Percentiles rank a stretch among this genome's conserved stretches.
Conservation (phyloP, 2,888 invertebrate genomes). For the Crematogaster levior region DNA sequence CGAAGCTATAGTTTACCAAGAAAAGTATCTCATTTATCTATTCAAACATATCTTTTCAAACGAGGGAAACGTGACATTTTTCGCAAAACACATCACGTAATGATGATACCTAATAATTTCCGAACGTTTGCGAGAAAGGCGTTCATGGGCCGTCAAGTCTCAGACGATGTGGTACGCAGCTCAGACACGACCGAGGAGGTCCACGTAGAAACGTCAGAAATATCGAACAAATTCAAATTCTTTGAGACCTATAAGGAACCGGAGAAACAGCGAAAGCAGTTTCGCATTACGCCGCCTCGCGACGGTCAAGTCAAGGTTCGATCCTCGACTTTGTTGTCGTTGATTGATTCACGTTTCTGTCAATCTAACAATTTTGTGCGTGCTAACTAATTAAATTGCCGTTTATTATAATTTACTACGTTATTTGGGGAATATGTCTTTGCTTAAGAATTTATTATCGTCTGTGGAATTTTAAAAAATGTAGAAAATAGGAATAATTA, state of each 20-base stretch:
- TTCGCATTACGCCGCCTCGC: slow-evolving; percentile 95
- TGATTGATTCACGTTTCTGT: slow-evolving; percentile 28
- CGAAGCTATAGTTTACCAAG: neutral
- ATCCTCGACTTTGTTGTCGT: slow-evolving; percentile 46
- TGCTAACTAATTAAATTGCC: slow-evolving; percentile 27
- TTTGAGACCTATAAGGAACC: slow-evolving; percentile 95
- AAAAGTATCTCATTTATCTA: neutral
- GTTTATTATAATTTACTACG: neutral
- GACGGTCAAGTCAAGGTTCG: slow-evolving; percentile 91
- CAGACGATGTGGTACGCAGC: slow-evolving; percentile 91
- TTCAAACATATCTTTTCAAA: neutral
- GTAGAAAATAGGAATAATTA: neutral
- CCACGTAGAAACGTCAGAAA: slow-evolving; percentile 92
- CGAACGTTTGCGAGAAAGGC: slow-evolving; percentile 81
- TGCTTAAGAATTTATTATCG: neutral
- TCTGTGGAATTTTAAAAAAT: neutral
- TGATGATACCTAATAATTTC: slow-evolving; percentile 26
- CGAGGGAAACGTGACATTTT: neutral
- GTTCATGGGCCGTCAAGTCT: slow-evolving; percentile 87
- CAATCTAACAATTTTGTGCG: slow-evolving; percentile 36
- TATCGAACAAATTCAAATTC: slow-evolving; percentile 95
- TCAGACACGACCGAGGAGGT: slow-evolving; percentile 92
- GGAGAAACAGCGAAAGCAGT: slow-evolving; percentile 89
- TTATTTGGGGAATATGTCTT: neutral
- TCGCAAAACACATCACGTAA: neutral